These are phyloP conservation scores for Danionella dracula DNA, from an alignment of 2,797 vertebrate species.

Conservation along the genomic window DNA sequence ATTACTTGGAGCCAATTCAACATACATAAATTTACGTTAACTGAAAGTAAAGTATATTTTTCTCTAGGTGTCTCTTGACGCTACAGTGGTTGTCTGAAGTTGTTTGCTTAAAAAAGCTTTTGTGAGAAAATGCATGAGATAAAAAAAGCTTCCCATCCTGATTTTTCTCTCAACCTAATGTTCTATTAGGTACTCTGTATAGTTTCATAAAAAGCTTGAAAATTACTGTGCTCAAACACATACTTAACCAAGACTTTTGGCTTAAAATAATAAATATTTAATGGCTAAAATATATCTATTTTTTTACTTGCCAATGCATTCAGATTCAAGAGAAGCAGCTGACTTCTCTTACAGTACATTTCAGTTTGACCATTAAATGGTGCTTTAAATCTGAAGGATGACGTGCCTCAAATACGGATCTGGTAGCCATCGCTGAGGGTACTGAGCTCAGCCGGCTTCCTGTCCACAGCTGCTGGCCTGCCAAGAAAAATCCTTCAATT, in stretches of 20 bases:
- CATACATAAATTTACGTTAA: too few species aligned
- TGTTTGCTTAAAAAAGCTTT: too few species aligned
- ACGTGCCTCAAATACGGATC: slow-evolving; percentile 81
- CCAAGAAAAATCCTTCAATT: slow-evolving; percentile 7
- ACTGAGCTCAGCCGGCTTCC: slow-evolving; percentile 82
- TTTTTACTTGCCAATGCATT: background rate
- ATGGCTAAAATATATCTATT: background rate
- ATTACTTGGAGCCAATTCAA: too few species aligned
- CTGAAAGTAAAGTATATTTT: too few species aligned
- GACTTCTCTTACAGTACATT: slow-evolving; percentile 4
- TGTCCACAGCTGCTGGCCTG: slow-evolving; percentile 83
- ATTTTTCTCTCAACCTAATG: background rate
- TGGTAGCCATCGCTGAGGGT: slow-evolving; percentile 89
- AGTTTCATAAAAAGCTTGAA: background rate
- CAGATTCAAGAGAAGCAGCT: background rate
- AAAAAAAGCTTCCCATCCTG: too few species aligned
- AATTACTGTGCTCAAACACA: background rate
- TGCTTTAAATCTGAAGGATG: slow-evolving; percentile 38
- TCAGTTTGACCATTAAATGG: slow-evolving; percentile 51
- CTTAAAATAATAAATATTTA: background rate
- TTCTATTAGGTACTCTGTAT: background rate
- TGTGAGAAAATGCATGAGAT: too few species aligned
- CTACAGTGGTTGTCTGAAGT: too few species aligned
- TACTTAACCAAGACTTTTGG: background rate
- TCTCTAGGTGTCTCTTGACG: too few species aligned